Conservation (phyloP, 92 coral and sea anemone genomes). For the Porites divaricata region DNA sequence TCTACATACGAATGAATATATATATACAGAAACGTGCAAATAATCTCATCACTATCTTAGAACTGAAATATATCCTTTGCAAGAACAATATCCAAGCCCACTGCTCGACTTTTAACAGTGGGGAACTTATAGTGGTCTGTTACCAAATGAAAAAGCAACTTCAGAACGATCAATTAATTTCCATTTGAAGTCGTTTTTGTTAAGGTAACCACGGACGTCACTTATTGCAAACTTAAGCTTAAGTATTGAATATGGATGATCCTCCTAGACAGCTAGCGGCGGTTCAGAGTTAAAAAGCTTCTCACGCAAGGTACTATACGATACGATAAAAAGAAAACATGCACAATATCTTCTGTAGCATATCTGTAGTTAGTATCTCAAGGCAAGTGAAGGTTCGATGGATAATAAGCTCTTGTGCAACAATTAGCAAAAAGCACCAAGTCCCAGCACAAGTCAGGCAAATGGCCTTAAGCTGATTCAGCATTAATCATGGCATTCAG, state of each 20-base stretch:
- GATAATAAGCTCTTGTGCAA: neutral
- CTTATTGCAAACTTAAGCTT: neutral
- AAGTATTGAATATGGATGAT: neutral
- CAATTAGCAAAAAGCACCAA: no score
- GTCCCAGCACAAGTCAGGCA: neutral
- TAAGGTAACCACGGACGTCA: neutral
- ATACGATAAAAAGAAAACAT: no score
- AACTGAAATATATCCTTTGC: no score
- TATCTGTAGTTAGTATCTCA: no score
- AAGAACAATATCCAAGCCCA: neutral
- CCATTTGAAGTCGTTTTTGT: neutral
- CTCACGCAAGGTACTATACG: neutral
- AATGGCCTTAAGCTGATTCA: neutral
- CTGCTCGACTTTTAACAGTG: neutral
- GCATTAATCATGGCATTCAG: neutral
- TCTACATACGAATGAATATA: no score
- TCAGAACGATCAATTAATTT: neutral
- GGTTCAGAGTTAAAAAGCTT: neutral
- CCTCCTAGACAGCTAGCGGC: neutral
- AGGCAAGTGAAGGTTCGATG: neutral
- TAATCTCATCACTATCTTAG: no score
- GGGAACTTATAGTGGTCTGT: neutral
- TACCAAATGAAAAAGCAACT: neutral
- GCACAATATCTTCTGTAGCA: no score
- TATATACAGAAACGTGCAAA: neutral